phyloP scores from a whole-genome alignment of 2,113 vertebrate species.

The Tachysurus fulvidraco region DNA sequence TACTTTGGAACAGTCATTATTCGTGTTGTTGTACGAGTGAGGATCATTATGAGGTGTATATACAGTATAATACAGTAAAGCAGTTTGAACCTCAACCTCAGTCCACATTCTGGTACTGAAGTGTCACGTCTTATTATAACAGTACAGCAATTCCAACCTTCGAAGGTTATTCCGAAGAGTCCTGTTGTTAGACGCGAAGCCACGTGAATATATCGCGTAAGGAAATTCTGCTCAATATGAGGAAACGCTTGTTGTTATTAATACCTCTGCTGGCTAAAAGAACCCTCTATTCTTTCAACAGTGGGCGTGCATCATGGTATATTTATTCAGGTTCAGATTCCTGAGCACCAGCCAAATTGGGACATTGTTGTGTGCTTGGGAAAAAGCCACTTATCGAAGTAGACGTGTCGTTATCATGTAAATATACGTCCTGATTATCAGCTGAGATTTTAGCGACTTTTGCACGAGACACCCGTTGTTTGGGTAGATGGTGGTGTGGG shows the following conservation, averaged over 20 bases:
- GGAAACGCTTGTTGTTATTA: conserved; percentile 47
- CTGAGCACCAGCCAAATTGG: conserved; percentile 30
- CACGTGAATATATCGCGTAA: conserved; percentile 26
- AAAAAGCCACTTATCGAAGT: neutral
- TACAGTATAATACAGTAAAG: neutral
- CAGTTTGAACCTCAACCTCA: too few species aligned
- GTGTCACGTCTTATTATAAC: too few species aligned
- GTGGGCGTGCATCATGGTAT: conserved; percentile 29
- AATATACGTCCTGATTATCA: neutral
- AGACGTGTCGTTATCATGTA: neutral
- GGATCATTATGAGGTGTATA: neutral
- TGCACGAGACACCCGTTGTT: neutral
- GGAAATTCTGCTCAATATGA: conserved; percentile 44
- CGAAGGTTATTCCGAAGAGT: neutral
- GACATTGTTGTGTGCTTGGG: conserved; percentile 49
- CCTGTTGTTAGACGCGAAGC: neutral
- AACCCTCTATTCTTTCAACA: conserved; percentile 41
- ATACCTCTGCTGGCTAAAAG: conserved; percentile 38
- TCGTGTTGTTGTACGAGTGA: neutral
- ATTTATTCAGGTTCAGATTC: conserved; percentile 36
- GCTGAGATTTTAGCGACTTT: neutral
- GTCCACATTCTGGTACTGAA: too few species aligned
- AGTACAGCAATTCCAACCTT: neutral
- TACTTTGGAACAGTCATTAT: neutral
- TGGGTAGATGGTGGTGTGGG: neutral